Evolutionary conservation across 2,888 invertebrate genomes (phyloP), one percentile per base, ranked within the genome.

Genomic region (Epistrophe grossulariae): DNA sequence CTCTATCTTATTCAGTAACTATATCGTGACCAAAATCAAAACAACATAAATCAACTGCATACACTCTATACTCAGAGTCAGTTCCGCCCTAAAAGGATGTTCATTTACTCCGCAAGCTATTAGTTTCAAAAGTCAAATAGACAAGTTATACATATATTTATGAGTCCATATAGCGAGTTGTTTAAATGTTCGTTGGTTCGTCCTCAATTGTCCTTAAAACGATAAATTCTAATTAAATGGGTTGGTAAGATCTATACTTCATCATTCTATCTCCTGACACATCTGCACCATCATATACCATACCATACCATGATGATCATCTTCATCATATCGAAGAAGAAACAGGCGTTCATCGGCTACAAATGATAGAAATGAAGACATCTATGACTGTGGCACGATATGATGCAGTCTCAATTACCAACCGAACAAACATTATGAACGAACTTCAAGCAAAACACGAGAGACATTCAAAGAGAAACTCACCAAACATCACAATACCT

Each of bases 151-250:
- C 3, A 3, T 24, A 24, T 24, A 31, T 31, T 31, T 31, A 45
- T 28, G 9, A 38, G 38, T 13, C 2, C 3, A 19, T 3, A 3
- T 3, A 3, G 24, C 24, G 17, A 17, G 11, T 43, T 24, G 43
- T 62, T 10, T 3, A n/a, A 45, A 45, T 64, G 45, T 11, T 17
- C 31, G 2, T 48, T 66, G 17, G 19, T 24, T 62, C 48, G 43
- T 55, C 52, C 64, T 64, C 59, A 73, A 24, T 80, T 73, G 73
- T 84, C 85, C 73, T 85, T 74, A 66, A 64, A 79, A 79, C 76
- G 19, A 87, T 87, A 83, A 87, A 83, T 87, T 76, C 83, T 79
- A 83, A 87, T 87, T 87, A 83, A 83, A 76, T 87, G 87, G 82
- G 87, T 8, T 76, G 87, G 83, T n/a, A 79, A 76, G 50, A 48